phyloP scores from a whole-genome alignment of 2,888 invertebrate genomes.

The Emmelina monodactyla region DNA sequence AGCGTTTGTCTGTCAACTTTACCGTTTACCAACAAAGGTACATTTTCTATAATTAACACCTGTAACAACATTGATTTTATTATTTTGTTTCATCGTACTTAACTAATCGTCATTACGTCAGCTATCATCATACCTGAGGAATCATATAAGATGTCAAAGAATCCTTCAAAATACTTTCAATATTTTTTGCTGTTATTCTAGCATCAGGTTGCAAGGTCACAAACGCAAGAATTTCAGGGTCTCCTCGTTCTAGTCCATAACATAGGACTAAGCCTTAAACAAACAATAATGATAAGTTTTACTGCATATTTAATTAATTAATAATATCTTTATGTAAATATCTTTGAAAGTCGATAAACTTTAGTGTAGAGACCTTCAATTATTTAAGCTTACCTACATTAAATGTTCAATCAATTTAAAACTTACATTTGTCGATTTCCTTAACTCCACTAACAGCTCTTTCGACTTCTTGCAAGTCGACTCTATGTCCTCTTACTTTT shows the following conservation, averaged over 20 bases:
- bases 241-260: conserved; percentile 76
- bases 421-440: conserved; percentile 72
- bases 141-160: conserved; percentile 80
- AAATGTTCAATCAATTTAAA: too few relatives aligned
- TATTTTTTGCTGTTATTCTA: conserved; percentile 61
- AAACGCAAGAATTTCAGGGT: conserved; percentile 77
- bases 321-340: too few relatives aligned
- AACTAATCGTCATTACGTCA: background rate
- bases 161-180: conserved; percentile 71
- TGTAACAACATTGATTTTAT: too few relatives aligned
- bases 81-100: background rate
- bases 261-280: conserved; percentile 73
- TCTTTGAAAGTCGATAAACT: too few relatives aligned
- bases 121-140: conserved; percentile 70
- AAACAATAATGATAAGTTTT: background rate
- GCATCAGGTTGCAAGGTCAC: conserved; percentile 55
- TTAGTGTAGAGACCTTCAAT: too few relatives aligned
- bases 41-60: conserved; percentile 74
- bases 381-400: too few relatives aligned
- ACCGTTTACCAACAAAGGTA: conserved; percentile 85
- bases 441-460: conserved; percentile 70
- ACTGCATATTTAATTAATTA: too few relatives aligned
- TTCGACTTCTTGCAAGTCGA: conserved; percentile 86
- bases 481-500: conserved; percentile 86
- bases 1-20: conserved; percentile 85